These are phyloP conservation scores for Muricea muricata DNA, from an alignment of 92 coral and sea anemone species.

Conservation along the genomic window DNA sequence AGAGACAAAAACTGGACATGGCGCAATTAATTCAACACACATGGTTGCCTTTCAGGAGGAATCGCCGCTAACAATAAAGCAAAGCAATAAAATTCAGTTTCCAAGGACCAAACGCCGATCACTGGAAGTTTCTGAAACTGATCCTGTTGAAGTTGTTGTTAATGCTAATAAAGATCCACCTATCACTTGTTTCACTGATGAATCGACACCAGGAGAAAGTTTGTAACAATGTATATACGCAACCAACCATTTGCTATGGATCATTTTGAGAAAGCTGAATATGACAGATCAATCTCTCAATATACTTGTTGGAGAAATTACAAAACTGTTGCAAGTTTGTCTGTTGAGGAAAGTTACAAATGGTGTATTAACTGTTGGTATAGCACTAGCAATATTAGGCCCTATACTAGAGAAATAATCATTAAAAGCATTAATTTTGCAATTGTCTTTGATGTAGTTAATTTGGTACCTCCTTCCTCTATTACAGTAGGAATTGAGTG, in stretches of 20 bases:
- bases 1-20: neutral
- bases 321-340: constrained; percentile 28
- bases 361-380: neutral
- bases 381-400: constrained; percentile 5
- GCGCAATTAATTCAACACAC: neutral
- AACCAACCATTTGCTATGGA: too few species aligned
- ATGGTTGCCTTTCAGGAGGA: constrained; percentile 21
- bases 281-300: too few species aligned
- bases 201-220: too few species aligned
- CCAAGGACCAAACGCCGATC: neutral
- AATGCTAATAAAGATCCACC: constrained; percentile 25
- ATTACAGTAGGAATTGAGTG: constrained; percentile 15
- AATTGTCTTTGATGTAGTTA: constrained; percentile 21
- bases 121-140: neutral
- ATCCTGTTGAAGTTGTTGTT: neutral
- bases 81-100: too few species aligned
- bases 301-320: constrained; percentile 25
- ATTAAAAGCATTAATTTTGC: constrained; percentile 48
- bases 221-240: too few species aligned
- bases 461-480: neutral
- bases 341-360: neutral
- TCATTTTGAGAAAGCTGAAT: too few species aligned
- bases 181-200: neutral
- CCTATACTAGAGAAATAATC: constrained; percentile 38
- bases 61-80: neutral